phyloP scores from a whole-genome alignment of 1,140 invertebrate species.

The Tetramorium alpestre region DNA sequence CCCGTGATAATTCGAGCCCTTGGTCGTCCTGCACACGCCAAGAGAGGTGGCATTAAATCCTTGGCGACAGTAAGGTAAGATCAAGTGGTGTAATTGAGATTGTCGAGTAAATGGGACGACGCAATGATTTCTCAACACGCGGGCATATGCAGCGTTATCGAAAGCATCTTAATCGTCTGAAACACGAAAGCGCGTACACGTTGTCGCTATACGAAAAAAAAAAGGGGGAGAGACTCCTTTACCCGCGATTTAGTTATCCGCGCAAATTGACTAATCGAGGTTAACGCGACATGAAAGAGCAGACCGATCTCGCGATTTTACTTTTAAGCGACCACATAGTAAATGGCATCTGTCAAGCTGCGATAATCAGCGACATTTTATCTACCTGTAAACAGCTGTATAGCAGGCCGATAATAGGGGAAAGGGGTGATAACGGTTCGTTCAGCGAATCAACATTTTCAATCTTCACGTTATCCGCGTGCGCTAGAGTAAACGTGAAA shows the following conservation, averaged over 20 bases:
- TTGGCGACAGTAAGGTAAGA: slow-evolving; percentile 32
- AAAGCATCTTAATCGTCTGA: background rate
- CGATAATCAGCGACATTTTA: slow-evolving; percentile 61
- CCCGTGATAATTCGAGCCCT: slow-evolving; percentile 39
- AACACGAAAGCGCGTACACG: background rate
- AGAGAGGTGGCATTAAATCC: slow-evolving; percentile 17
- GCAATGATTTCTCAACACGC: slow-evolving; percentile 8
- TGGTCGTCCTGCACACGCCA: background rate
- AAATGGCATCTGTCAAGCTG: slow-evolving; percentile 25
- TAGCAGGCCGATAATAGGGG: background rate
- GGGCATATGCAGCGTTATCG: background rate
- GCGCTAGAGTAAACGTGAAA: slow-evolving; percentile 5
- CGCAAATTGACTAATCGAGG: slow-evolving; percentile 24
- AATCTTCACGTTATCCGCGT: slow-evolving; percentile 34
- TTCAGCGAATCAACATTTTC: slow-evolving; percentile 53
- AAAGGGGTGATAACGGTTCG: background rate
- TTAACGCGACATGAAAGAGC: slow-evolving; percentile 9
- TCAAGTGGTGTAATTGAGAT: slow-evolving; percentile 39
- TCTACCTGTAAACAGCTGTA: slow-evolving; percentile 49
- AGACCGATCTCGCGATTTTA: slow-evolving; percentile 1
- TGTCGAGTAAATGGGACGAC: slow-evolving; percentile 15
- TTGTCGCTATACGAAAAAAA: background rate
- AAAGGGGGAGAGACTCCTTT: background rate
- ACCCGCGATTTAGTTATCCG: slow-evolving; percentile 7
- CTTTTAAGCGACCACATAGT: background rate